These are phyloP conservation scores for Cataglyphis hispanica DNA, from an alignment of 1,140 invertebrate genomes.

Conservation along the genomic window DNA sequence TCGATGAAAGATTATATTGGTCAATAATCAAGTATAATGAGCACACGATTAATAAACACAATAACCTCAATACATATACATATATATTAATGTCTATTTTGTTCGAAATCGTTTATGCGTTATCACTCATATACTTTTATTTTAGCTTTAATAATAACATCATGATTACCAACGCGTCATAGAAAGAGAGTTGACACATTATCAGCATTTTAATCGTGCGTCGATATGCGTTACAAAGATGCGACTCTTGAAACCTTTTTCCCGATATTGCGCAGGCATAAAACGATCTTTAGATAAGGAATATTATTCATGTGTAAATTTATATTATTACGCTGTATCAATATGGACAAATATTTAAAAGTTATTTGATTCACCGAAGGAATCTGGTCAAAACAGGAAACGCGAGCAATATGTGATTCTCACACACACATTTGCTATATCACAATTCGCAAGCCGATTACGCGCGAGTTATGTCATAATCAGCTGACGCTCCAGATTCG, in stretches of 20 bases:
- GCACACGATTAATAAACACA: slow-evolving; percentile 3
- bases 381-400: not conserved
- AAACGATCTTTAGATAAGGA: not conserved
- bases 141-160: slow-evolving; percentile 25
- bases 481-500: slow-evolving; percentile 13
- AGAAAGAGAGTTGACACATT: not conserved
- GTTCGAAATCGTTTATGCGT: not conserved
- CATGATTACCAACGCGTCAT: not conserved
- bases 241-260: slow-evolving; percentile 26
- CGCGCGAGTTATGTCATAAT: slow-evolving; percentile 5
- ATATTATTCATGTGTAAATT: no score
- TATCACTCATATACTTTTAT: slow-evolving; percentile 31
- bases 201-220: slow-evolving; percentile 41
- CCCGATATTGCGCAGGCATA: not conserved
- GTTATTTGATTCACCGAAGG: no score
- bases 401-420: not conserved
- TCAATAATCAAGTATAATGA: not conserved
- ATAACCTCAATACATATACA: not conserved
- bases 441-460: not conserved
- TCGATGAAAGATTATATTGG: slow-evolving; percentile 11
- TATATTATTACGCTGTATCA: no score
- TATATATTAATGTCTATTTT: not conserved
- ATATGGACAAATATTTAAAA: no score
- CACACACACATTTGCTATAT: not conserved
- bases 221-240: not conserved